Evolutionary conservation across 1,140 invertebrate species (phyloP).

Genomic region (Limonius californicus): DNA sequence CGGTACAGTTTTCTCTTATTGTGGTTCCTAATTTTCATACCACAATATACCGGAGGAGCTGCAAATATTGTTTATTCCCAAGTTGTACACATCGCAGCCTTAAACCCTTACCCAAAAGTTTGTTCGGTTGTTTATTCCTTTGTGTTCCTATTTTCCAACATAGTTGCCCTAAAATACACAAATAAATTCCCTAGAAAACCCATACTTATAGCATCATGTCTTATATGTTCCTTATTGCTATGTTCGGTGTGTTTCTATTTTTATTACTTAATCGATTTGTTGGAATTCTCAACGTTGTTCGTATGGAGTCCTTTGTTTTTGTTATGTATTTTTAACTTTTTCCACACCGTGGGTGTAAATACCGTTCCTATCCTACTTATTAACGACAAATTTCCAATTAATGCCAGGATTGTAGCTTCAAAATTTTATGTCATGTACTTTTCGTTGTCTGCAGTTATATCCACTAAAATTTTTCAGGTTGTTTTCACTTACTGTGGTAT

Average conservation of each 20-base stretch:
- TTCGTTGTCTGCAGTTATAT: slow-evolving; percentile 27
- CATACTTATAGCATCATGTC: slow-evolving; percentile 14
- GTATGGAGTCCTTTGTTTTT: slow-evolving; percentile 25
- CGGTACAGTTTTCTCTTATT: slow-evolving; percentile 20
- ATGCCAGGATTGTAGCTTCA: slow-evolving; percentile 10
- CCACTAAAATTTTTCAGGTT: slow-evolving; percentile 29
- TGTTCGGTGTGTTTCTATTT: slow-evolving; percentile 22
- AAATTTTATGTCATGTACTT: slow-evolving; percentile 27
- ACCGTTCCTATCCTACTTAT: slow-evolving; percentile 19
- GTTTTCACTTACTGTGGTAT: slow-evolving; percentile 21
- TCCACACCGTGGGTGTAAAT: slow-evolving; percentile 25
- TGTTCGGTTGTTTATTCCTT: slow-evolving; percentile 25
- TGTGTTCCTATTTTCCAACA: slow-evolving; percentile 17
- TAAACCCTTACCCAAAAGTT: slow-evolving; percentile 23
- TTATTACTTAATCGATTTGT: slow-evolving; percentile 16
- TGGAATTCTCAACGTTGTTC: slow-evolving; percentile 11
- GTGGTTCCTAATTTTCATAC: slow-evolving; percentile 25
- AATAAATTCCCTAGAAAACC: slow-evolving; percentile 20
- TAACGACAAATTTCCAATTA: slow-evolving; percentile 20
- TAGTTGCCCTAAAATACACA: slow-evolving; percentile 17
- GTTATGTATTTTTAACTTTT: slow-evolving; percentile 22
- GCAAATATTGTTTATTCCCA: slow-evolving; percentile 26
- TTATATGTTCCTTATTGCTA: slow-evolving; percentile 14
- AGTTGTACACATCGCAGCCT: slow-evolving; percentile 24
- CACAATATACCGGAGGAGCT: slow-evolving; percentile 25